Conservation (phyloP, 1,140 invertebrate species). For the Pteromalus puparum region DNA sequence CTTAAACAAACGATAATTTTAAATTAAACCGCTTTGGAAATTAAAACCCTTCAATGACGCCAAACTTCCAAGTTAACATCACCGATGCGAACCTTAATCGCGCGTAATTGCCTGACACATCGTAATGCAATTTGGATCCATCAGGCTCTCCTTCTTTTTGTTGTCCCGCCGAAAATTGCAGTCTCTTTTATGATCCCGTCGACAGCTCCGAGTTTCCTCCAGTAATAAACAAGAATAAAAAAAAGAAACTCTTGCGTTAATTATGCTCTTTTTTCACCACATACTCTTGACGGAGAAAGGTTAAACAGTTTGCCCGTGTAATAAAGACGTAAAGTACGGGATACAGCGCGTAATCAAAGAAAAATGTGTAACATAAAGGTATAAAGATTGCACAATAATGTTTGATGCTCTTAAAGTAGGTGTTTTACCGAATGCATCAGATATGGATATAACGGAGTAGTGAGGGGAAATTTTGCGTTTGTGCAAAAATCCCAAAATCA, state of each 20-base stretch:
- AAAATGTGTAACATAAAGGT: neutral
- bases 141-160: neutral
- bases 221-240: constrained; percentile 12
- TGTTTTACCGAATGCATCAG: neutral
- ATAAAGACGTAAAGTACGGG: constrained; percentile 11
- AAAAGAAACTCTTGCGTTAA: neutral
- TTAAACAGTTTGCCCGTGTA: neutral
- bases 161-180: neutral
- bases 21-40: neutral
- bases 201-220: neutral
- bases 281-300: neutral
- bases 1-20: neutral
- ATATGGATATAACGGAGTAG: neutral
- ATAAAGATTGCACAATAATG: neutral
- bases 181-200: constrained; percentile 9
- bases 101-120: constrained; percentile 15
- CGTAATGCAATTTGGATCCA: constrained; percentile 30
- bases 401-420: neutral
- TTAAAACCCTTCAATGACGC: constrained; percentile 14
- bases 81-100: neutral
- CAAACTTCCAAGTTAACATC: neutral
- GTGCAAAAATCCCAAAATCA: too few species aligned
- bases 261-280: neutral
- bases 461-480: neutral
- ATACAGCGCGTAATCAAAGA: neutral